phyloP scores from a whole-genome alignment of 2,888 invertebrate species.

The Orthonychiurus folsomi region DNA sequence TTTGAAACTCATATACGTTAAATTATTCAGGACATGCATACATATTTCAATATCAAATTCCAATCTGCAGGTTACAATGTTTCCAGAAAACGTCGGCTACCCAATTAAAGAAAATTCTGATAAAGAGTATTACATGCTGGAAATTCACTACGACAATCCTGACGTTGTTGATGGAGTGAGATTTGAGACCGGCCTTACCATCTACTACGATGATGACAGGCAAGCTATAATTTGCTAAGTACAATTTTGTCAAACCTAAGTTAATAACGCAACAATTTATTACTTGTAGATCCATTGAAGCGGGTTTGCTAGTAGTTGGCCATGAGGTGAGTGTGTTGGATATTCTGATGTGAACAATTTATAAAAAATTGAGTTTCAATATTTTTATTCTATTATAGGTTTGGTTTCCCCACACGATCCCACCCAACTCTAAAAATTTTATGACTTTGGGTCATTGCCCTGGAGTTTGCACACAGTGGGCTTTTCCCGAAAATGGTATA shows the following conservation, averaged over 20 bases:
- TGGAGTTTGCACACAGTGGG: slow-evolving; percentile 62
- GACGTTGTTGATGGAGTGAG: slow-evolving; percentile 20
- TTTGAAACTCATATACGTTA: neutral
- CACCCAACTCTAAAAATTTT: slow-evolving; percentile 67
- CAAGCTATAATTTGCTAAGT: too few species aligned
- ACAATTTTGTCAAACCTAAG: too few species aligned
- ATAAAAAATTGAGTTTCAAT: too few species aligned
- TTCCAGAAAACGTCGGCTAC: slow-evolving; percentile 67
- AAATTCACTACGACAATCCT: slow-evolving; percentile 80
- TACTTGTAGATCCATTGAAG: neutral
- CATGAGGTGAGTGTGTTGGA: too few species aligned
- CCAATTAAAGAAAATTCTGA: slow-evolving; percentile 66
- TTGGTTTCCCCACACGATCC: slow-evolving; percentile 58
- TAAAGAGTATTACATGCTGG: slow-evolving; percentile 69
- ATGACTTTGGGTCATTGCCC: slow-evolving; percentile 75
- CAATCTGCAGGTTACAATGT: slow-evolving; percentile 73
- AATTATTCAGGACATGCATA: too few species aligned
- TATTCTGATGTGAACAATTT: too few species aligned
- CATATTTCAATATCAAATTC: too few species aligned
- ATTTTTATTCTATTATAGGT: too few species aligned
- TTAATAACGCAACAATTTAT: too few species aligned
- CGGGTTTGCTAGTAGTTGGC: neutral
- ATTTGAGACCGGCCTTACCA: slow-evolving; percentile 65
- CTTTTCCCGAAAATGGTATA: slow-evolving; percentile 53
- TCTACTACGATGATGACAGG: slow-evolving; percentile 63